Conservation (phyloP, 2,888 invertebrate species). For the Chydorus sphaericus region DNA sequence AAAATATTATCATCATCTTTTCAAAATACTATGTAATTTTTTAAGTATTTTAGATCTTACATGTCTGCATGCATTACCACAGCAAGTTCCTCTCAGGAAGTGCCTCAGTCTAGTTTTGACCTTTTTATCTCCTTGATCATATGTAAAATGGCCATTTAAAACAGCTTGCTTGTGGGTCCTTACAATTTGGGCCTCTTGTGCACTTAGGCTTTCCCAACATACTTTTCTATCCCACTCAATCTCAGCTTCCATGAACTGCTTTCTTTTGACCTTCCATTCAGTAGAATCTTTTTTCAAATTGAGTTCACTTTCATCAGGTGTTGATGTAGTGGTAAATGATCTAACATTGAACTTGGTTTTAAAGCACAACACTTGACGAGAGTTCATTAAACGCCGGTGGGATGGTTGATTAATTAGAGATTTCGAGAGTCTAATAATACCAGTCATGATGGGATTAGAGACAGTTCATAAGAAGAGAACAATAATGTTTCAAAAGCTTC, state of each 20-base stretch:
- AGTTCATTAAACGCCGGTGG: no score
- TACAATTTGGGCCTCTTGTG: conserved; percentile 21
- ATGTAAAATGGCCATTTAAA: conserved; percentile 23
- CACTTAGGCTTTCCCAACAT: conserved; percentile 16
- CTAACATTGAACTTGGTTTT: no score
- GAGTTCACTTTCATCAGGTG: no score
- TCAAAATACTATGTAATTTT: not conserved
- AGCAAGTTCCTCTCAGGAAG: conserved; percentile 23
- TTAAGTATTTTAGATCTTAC: conserved; percentile 19
- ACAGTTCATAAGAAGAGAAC: no score
- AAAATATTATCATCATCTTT: not conserved
- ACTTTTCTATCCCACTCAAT: conserved; percentile 18
- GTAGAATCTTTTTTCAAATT: no score
- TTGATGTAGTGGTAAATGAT: not conserved
- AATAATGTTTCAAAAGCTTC: no score
- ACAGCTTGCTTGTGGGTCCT: conserved; percentile 22
- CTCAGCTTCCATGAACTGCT: conserved; percentile 21
- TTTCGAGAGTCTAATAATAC: no score
- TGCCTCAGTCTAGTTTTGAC: conserved; percentile 24
- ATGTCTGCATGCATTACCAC: conserved; percentile 25
- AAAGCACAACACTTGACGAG: no score
- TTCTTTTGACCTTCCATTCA: no score
- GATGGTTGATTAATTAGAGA: no score
- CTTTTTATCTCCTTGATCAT: conserved; percentile 22
- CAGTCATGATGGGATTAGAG: no score